Conservation (phyloP, 2,797 vertebrate species). For the Apogon hyalosoma region DNA sequence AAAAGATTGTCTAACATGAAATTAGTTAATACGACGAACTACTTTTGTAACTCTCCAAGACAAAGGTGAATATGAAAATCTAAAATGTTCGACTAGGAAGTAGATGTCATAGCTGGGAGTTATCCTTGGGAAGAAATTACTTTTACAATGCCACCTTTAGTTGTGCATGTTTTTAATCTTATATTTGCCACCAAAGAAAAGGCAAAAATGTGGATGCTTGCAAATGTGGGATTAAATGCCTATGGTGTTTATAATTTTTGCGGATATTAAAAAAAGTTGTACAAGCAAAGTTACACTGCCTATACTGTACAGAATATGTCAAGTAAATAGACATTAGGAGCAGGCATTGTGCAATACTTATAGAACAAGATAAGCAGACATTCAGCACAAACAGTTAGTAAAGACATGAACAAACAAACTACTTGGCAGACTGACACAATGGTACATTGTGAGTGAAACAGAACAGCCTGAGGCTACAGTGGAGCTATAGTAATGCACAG, state of each 20-base stretch:
- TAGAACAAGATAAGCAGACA: slow-evolving; percentile 7
- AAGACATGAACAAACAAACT: slow-evolving; percentile 7
- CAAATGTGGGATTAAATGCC: neutral
- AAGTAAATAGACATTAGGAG: slow-evolving; percentile 1
- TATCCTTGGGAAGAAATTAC: neutral
- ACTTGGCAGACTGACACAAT: slow-evolving; percentile 28
- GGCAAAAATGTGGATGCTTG: neutral
- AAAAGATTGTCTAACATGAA: slow-evolving; percentile 1
- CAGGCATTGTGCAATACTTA: neutral
- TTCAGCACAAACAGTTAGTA: slow-evolving; percentile 5
- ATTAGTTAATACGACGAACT: neutral
- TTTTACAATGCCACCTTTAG: neutral
- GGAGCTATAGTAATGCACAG: slow-evolving; percentile 1
- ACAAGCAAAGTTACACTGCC: neutral
- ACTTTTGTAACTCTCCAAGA: neutral
- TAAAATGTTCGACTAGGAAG: neutral
- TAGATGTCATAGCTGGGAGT: slow-evolving; percentile 1
- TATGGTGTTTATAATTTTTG: slow-evolving; percentile 7
- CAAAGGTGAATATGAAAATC: neutral
- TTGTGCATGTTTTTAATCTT: slow-evolving; percentile 1
- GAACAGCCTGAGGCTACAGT: slow-evolving; percentile 5
- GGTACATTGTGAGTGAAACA: slow-evolving; percentile 1
- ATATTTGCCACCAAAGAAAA: neutral
- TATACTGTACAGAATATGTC: slow-evolving; percentile 14
- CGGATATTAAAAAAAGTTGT: slow-evolving; percentile 3